A percentile compares a stretch with the other conserved stretches of the same genome.
Evolutionary conservation across 2,888 invertebrate genomes (phyloP).

Genomic region (Sinopyrophorus schimmeli): DNA sequence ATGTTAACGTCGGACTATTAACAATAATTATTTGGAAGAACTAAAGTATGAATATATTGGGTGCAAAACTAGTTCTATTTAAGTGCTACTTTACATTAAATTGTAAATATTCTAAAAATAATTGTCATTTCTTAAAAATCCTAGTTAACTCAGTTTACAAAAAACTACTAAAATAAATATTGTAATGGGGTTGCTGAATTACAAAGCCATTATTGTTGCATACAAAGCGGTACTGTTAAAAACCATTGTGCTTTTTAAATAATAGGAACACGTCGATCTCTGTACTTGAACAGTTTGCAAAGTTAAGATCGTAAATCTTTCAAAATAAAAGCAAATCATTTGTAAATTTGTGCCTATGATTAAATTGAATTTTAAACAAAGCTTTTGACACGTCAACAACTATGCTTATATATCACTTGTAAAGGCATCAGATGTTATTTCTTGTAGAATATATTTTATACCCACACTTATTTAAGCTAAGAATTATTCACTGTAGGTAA

Average conservation of each 20-base stretch:
- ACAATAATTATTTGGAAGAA: conserved; percentile 14
- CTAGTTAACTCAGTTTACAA: too few relatives aligned
- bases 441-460: neutral
- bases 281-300: too few relatives aligned
- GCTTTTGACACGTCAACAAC: conserved; percentile 6
- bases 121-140: conserved; percentile 19
- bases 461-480: neutral
- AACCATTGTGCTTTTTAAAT: too few relatives aligned
- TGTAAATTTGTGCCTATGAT: neutral
- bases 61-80: conserved; percentile 17
- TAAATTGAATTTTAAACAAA: neutral
- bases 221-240: too few relatives aligned
- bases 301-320: too few relatives aligned
- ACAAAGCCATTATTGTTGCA: too few relatives aligned
- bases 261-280: too few relatives aligned
- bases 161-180: conserved; percentile 14
- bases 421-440: conserved; percentile 8
- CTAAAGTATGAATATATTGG: conserved; percentile 10
- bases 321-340: too few relatives aligned
- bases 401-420: conserved; percentile 1
- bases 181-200: too few relatives aligned
- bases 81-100: conserved; percentile 17
- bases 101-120: conserved; percentile 30
- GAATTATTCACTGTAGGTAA: neutral
- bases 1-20: conserved; percentile 11